Conservation (phyloP, 2,113 vertebrate species). For the Forbesichthys papilliferus region DNA sequence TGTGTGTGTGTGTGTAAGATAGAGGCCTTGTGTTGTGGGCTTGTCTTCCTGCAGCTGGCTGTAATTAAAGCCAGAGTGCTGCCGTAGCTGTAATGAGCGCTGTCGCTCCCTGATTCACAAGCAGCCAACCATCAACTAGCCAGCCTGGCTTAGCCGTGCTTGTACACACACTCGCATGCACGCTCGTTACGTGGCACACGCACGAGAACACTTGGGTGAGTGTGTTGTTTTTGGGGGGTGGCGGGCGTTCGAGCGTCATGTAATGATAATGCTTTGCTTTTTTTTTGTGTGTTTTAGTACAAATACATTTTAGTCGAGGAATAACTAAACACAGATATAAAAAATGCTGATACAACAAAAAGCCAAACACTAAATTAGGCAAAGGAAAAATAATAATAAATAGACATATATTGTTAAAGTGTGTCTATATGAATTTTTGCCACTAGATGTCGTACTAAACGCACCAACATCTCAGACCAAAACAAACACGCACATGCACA, state of each 20-base stretch:
- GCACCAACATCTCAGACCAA: too few species aligned
- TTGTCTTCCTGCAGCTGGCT: conserved; percentile 71
- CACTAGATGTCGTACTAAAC: too few species aligned
- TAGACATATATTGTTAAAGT: too few species aligned
- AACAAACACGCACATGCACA: background rate
- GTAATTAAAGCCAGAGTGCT: conserved; percentile 72
- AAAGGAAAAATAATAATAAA: background rate
- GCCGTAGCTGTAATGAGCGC: conserved; percentile 72
- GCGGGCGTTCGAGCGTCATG: too few species aligned
- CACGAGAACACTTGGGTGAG: background rate
- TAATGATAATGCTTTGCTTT: too few species aligned
- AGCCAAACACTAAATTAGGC: background rate
- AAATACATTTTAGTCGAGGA: too few species aligned
- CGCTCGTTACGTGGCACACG: background rate
- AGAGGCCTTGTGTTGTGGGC: conserved; percentile 49
- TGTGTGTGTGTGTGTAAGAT: conserved; percentile 20
- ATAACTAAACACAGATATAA: too few species aligned
- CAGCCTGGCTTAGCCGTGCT: conserved; percentile 23
- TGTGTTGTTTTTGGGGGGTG: too few species aligned
- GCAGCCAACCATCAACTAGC: conserved; percentile 82
- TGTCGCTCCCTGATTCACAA: conserved; percentile 69
- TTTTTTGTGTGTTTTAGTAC: too few species aligned
- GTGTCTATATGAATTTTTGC: too few species aligned
- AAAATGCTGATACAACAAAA: too few species aligned
- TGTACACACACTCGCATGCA: conserved; percentile 5